Conservation (phyloP, 2,888 invertebrate genomes). For the Linnaemya vulpina region DNA sequence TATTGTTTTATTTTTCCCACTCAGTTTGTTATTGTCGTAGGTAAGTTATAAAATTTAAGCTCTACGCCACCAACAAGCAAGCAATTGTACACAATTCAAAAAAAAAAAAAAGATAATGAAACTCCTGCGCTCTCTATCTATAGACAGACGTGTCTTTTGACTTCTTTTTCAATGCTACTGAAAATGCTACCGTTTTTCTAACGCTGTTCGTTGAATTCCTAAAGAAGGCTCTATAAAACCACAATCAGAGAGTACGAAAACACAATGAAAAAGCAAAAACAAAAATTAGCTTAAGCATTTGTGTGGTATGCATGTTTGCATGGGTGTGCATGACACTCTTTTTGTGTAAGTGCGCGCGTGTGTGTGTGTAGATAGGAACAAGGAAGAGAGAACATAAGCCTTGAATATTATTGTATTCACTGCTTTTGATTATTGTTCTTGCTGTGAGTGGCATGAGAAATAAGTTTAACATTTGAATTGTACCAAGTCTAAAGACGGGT, state of each 20-base stretch:
- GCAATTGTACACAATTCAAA: background rate
- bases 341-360: background rate
- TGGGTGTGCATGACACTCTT: background rate
- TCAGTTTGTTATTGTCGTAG: conserved; percentile 11
- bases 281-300: background rate
- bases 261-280: background rate
- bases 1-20: conserved; percentile 6
- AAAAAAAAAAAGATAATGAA: background rate
- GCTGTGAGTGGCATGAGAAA: conserved; percentile 44
- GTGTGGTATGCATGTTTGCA: background rate
- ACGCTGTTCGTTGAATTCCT: conserved; percentile 8
- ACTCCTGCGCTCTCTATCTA: background rate
- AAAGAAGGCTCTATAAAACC: conserved; percentile 9
- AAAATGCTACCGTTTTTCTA: conserved; percentile 12
- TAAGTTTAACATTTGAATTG: conserved; percentile 19
- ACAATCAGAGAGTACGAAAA: background rate
- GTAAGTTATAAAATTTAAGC: conserved; percentile 59
- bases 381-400: conserved; percentile 57
- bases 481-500: background rate
- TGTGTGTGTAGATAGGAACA: conserved; percentile 12
- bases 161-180: conserved; percentile 56
- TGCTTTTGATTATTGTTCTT: conserved; percentile 47
- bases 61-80: conserved; percentile 31
- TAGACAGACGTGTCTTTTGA: conserved; percentile 26
- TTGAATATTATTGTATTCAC: conserved; percentile 65